These are phyloP conservation scores for Mastomys coucha DNA, from an alignment of 2,113 vertebrate genomes.

Conservation along the genomic window DNA sequence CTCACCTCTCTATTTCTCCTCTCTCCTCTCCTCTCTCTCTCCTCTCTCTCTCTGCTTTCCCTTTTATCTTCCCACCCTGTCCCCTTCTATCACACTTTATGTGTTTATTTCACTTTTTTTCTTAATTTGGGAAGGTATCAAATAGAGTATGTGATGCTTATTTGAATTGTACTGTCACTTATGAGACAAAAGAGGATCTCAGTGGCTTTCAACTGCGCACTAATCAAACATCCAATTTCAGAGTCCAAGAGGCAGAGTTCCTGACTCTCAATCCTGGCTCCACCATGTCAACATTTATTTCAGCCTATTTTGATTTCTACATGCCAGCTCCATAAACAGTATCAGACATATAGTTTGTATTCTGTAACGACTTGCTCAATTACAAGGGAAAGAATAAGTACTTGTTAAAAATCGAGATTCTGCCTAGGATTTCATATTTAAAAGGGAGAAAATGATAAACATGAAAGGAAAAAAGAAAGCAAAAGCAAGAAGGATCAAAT, in stretches of 20 bases:
- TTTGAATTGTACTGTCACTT: not conserved
- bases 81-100: not conserved
- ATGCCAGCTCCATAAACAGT: not conserved
- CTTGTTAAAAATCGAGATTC: not conserved
- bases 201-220: not conserved
- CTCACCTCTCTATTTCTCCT: no score
- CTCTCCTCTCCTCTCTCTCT: not conserved
- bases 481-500: not conserved
- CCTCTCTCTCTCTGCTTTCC: not conserved
- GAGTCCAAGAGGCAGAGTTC: not conserved
- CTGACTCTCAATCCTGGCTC: not conserved
- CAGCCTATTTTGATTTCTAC: not conserved
- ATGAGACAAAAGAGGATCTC: constrained; percentile 7
- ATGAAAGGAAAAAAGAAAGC: not conserved
- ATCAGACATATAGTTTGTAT: not conserved
- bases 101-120: not conserved
- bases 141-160: not conserved
- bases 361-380: not conserved
- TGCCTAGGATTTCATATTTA: not conserved
- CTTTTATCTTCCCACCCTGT: not conserved
- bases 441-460: not conserved
- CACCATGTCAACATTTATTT: not conserved
- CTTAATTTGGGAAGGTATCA: constrained; percentile 2
- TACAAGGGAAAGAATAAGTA: not conserved
- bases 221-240: not conserved